phyloP scores from a whole-genome alignment of 30 jellyfish, hydroid and myxozoan species.

The Pelagia noctiluca region DNA sequence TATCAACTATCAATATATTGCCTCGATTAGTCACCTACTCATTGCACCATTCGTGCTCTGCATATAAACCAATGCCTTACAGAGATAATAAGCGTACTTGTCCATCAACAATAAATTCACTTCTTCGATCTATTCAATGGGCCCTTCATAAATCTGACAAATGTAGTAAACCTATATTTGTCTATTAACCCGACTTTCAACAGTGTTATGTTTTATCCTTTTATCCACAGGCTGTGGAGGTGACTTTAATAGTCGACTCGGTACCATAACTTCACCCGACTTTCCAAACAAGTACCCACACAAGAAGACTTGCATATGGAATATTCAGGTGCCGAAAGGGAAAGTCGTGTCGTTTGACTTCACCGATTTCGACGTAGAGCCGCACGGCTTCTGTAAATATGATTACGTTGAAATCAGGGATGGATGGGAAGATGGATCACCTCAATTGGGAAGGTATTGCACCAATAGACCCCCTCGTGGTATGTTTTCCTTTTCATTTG shows the following conservation, averaged over 20 bases:
- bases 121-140: too few relatives aligned
- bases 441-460: constrained; percentile 89
- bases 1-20: too few relatives aligned
- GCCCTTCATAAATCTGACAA: too few relatives aligned
- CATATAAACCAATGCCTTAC: too few relatives aligned
- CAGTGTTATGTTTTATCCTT: background rate
- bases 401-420: constrained; percentile 93
- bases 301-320: constrained; percentile 92
- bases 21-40: too few relatives aligned
- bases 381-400: constrained; percentile 80
- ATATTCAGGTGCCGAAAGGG: constrained; percentile 80
- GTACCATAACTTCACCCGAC: constrained; percentile 81
- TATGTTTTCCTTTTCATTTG: background rate
- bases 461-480: constrained; percentile 90
- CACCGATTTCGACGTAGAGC: constrained; percentile 78
- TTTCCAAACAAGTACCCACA: constrained; percentile 88
- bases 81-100: too few relatives aligned
- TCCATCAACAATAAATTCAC: too few relatives aligned
- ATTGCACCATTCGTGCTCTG: too few relatives aligned
- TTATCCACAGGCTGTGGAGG: constrained; percentile 89
- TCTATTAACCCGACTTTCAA: too few relatives aligned
- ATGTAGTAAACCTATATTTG: too few relatives aligned
- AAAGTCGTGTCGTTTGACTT: constrained; percentile 74
- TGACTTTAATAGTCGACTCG: constrained; percentile 40
- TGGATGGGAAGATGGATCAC: constrained; percentile 89